Evolutionary conservation across 1,140 invertebrate species (phyloP).

Genomic region (Anoplophora glabripennis): DNA sequence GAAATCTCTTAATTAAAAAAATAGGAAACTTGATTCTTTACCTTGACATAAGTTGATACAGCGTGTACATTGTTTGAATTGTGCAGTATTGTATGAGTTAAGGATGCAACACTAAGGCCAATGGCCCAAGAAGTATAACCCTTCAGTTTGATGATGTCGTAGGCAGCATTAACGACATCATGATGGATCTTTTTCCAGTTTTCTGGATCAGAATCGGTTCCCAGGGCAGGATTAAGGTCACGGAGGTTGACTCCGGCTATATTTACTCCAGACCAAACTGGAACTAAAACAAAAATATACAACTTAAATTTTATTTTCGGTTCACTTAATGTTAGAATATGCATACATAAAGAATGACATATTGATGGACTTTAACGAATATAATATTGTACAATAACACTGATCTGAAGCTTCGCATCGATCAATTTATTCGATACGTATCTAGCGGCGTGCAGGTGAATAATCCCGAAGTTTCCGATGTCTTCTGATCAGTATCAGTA

Average conservation of each 20-base stretch:
- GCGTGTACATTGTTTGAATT: slow-evolving; percentile 78
- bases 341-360: no score
- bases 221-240: slow-evolving; percentile 72
- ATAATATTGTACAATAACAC: no score
- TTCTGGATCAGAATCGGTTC: slow-evolving; percentile 69
- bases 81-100: slow-evolving; percentile 70
- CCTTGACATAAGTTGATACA: slow-evolving; percentile 77
- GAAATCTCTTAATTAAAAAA: no score
- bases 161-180: slow-evolving; percentile 80
- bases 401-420: no score
- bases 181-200: slow-evolving; percentile 75
- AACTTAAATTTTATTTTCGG: neutral
- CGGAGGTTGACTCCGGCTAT: slow-evolving; percentile 80
- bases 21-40: slow-evolving; percentile 48
- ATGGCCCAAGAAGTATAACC: slow-evolving; percentile 91
- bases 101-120: slow-evolving; percentile 74
- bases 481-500: neutral
- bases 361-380: no score
- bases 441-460: no score
- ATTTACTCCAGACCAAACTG: slow-evolving; percentile 91
- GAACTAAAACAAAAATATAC: slow-evolving; percentile 58
- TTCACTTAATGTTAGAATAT: no score
- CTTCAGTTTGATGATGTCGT: slow-evolving; percentile 86
- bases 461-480: neutral
- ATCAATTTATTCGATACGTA: no score